Percentiles rank a stretch among this genome's conserved stretches.
Evolutionary conservation across 2,797 vertebrate genomes (phyloP).

Genomic region (Prunella strophiata): DNA sequence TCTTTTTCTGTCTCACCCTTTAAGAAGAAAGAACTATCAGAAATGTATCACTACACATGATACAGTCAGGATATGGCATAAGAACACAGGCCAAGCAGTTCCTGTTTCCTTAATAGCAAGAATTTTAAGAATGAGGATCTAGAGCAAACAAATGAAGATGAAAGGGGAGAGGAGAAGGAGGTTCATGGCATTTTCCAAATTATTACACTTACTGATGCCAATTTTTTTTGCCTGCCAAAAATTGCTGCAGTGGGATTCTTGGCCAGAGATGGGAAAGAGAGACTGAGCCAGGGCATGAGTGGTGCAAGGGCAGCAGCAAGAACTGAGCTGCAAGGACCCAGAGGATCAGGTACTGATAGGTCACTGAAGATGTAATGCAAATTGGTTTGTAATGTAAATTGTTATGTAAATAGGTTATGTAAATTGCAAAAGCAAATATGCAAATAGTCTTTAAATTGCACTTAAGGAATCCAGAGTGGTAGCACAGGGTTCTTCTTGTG

Average conservation of each 20-base stretch:
- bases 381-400: not conserved
- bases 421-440: not conserved
- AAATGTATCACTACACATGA: not conserved
- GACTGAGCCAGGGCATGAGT: rapidly evolving
- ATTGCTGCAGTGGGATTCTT: not conserved
- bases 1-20: not conserved
- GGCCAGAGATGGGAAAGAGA: not conserved
- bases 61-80: not conserved
- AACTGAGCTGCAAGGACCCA: not conserved
- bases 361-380: not conserved
- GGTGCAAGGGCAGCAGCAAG: not conserved
- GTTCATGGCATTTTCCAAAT: not conserved
- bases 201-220: not conserved
- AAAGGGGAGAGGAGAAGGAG: not conserved
- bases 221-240: not conserved
- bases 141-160: not conserved
- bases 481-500: not conserved
- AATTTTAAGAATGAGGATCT: not conserved
- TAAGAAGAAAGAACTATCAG: not conserved
- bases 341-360: not conserved
- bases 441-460: not conserved
- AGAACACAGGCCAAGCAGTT: not conserved
- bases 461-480: not conserved
- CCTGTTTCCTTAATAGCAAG: not conserved
- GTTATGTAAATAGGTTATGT: not conserved